Base-by-base conservation (phyloP, 2,113 vertebrate species). In the Corydoras sp. region DNA sequence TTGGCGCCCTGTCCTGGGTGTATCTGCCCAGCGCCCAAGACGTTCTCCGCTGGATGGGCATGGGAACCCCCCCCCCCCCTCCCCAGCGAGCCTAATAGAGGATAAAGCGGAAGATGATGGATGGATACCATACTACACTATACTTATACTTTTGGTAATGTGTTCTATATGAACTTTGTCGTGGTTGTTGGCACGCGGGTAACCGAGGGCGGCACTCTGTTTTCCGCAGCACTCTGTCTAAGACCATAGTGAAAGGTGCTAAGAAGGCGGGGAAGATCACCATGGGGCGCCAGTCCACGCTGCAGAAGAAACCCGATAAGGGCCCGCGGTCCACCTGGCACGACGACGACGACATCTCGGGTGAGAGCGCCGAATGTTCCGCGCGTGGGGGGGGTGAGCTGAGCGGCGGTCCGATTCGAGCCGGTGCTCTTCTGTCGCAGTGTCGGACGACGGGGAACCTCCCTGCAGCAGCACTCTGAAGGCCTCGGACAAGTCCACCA, bases 201-300 rank as follows among this genome's bases (percentile, higher is more conserved):
- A 24, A 24, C 18, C 18, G 18, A 24, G 18, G 18, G 18, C 18
- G 7, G 35, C 35, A 1, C 2, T 43, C 7, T 15, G n/a, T 15
- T 72, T 49, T 30, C 35, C 5, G 0, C 69, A 99, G 97, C 78
- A 97, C 94, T 0, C 89, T 99, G 75, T 99, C 97, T 63, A 99
- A 98, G 87, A 98, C 93, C 59, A 92, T 99, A 72, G 95, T 97
- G 67, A 98, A 97, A 86, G 93, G 95, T 79, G 97, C 97, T n/a
- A 97, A 94, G 82, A 92, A 87, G 74, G 97, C 97, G 18, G 95
- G 96, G 35, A 98, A 95, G 84, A 99, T 98, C 90, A 99, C 95
- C 59, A 99, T 99, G 85, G 97, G 97, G 12, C 92, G 94, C 24
- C 96, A 95, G 12, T 89, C 92, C 77, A 88, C 94, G 0, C 30